Conservation (phyloP, 2,888 invertebrate species). For the Sarcophaga variegata region DNA sequence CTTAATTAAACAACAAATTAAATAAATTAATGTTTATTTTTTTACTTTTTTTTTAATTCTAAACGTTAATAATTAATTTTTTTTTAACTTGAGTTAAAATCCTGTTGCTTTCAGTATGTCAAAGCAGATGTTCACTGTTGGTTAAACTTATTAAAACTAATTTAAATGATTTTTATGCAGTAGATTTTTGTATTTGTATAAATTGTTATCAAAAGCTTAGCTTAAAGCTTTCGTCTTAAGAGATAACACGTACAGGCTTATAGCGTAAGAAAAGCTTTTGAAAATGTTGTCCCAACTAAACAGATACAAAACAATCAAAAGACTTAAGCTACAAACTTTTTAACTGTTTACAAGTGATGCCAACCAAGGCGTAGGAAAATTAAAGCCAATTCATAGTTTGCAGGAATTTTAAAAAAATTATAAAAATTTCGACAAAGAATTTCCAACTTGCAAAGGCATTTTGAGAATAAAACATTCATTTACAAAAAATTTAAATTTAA, state of each 20-base stretch:
- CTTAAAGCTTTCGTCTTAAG: slow-evolving; percentile 8
- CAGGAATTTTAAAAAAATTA: background rate
- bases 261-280: slow-evolving; percentile 41
- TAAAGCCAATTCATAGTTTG: background rate
- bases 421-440: background rate
- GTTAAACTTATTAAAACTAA: slow-evolving; percentile 59
- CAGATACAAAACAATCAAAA: slow-evolving; percentile 62
- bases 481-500: too few species aligned
- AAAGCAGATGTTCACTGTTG: slow-evolving; percentile 43
- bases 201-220: slow-evolving; percentile 24
- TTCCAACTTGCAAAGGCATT: too few species aligned
- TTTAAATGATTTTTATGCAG: slow-evolving; percentile 50
- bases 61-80: slow-evolving; percentile 6
- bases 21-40: slow-evolving; percentile 7
- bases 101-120: background rate
- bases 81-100: background rate
- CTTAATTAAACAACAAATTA: slow-evolving; percentile 12
- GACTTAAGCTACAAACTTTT: slow-evolving; percentile 66
- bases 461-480: too few species aligned
- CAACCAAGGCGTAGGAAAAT: background rate
- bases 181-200: slow-evolving; percentile 46
- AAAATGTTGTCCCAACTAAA: background rate
- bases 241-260: slow-evolving; percentile 5
- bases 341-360: slow-evolving; percentile 11
- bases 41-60: background rate